Conservation (phyloP, 2,888 invertebrate genomes). For the Drosophila anomalipes region DNA sequence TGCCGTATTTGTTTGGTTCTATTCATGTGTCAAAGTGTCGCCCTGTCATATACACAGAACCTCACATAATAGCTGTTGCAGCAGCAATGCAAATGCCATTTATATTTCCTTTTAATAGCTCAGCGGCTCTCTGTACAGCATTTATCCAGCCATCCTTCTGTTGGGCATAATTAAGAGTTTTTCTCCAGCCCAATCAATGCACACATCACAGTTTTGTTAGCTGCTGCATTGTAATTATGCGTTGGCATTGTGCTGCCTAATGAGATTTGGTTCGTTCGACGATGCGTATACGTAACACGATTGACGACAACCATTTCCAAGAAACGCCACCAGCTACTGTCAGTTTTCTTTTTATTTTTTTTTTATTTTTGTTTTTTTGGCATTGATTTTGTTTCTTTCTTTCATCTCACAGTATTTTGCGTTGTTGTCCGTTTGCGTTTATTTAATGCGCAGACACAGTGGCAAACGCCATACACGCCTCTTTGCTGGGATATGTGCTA, state of each 20-base stretch:
- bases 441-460: slow-evolving; percentile 12
- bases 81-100: slow-evolving; percentile 55
- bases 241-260: slow-evolving; percentile 39
- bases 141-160: neutral
- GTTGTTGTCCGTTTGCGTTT: slow-evolving; percentile 13
- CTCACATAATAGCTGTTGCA: slow-evolving; percentile 41
- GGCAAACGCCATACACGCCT: neutral
- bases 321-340: slow-evolving; percentile 30
- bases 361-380: neutral
- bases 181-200: slow-evolving; percentile 43
- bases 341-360: neutral
- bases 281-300: slow-evolving; percentile 61
- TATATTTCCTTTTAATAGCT: slow-evolving; percentile 29
- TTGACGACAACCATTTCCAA: slow-evolving; percentile 8
- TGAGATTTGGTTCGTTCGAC: slow-evolving; percentile 53
- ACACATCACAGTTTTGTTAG: slow-evolving; percentile 5
- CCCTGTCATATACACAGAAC: slow-evolving; percentile 27
- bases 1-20: slow-evolving; percentile 10
- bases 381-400: slow-evolving; percentile 7
- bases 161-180: slow-evolving; percentile 46
- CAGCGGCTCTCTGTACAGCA: slow-evolving; percentile 8
- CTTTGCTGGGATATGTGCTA: neutral
- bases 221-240: slow-evolving; percentile 54
- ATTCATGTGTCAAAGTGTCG: slow-evolving; percentile 75
- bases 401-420: slow-evolving; percentile 6